phyloP scores from a whole-genome alignment of 2,888 invertebrate species.

The Eurytoma adleriae region DNA sequence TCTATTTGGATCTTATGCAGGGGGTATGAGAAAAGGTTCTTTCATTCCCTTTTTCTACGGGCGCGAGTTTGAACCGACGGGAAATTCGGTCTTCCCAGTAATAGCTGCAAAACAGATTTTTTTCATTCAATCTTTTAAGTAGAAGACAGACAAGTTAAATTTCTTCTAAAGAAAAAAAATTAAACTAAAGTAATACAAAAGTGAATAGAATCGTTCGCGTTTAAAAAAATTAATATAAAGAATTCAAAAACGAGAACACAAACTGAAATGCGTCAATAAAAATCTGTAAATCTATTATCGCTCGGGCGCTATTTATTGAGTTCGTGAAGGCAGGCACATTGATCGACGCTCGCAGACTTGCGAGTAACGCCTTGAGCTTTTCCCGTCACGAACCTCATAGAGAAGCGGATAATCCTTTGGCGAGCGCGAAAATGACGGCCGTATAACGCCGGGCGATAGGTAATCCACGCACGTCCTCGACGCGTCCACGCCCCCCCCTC shows the following conservation, averaged over 20 bases:
- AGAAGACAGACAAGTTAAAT: no score
- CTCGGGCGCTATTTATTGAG: constrained; percentile 51
- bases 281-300: constrained; percentile 44
- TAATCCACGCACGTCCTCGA: constrained; percentile 56
- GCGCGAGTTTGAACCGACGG: no score
- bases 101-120: no score
- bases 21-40: not conserved
- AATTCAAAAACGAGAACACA: not conserved
- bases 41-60: constrained; percentile 7
- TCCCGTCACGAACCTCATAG: constrained; percentile 52
- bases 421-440: constrained; percentile 41
- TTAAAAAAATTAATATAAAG: no score
- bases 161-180: no score
- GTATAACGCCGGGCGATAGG: constrained; percentile 36
- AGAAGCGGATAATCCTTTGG: constrained; percentile 53
- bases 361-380: constrained; percentile 16
- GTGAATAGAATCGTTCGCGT: no score
- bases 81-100: no score
- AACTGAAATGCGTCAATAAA: constrained; percentile 12
- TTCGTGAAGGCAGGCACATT: constrained; percentile 45
- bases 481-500: constrained; percentile 20
- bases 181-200: no score
- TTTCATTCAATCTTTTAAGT: no score
- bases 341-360: not conserved
- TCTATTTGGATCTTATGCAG: not conserved